Conservation (phyloP, 1,140 invertebrate genomes). For the Drosophila ohnishii region DNA sequence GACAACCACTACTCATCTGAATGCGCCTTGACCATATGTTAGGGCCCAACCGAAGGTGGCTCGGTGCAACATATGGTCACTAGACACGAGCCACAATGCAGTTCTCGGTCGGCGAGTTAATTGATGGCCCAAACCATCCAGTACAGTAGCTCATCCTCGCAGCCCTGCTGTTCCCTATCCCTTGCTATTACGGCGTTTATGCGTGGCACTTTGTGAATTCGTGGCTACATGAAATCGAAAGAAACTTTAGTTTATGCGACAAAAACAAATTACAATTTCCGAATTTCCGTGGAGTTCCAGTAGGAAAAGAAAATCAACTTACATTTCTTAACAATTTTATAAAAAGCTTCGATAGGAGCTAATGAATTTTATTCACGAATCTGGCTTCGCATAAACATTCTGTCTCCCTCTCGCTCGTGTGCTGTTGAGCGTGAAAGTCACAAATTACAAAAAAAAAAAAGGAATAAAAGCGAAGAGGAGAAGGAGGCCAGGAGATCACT, state of each 20-base stretch:
- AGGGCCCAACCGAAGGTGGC: slow-evolving; percentile 36
- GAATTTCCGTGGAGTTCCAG: background rate
- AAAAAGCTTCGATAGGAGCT: too few relatives aligned
- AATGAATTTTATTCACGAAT: background rate
- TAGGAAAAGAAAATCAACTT: background rate
- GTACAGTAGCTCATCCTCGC: slow-evolving; percentile 61
- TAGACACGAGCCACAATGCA: slow-evolving; percentile 67
- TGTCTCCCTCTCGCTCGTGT: slow-evolving; percentile 40
- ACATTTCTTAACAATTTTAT: background rate
- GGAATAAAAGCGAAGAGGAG: background rate
- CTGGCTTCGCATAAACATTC: background rate
- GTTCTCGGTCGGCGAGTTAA: slow-evolving; percentile 55
- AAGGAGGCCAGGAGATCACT: slow-evolving; percentile 63
- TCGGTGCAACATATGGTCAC: slow-evolving; percentile 70
- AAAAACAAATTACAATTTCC: background rate
- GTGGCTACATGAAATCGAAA: background rate
- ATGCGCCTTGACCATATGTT: slow-evolving; percentile 58
- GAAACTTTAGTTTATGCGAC: background rate
- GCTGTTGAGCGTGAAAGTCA: slow-evolving; percentile 82
- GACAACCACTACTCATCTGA: slow-evolving; percentile 25
- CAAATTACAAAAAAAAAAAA: slow-evolving; percentile 73
- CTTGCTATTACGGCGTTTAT: background rate
- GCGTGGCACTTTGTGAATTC: background rate
- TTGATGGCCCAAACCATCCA: slow-evolving; percentile 62
- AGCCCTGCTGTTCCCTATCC: slow-evolving; percentile 2